Evolutionary conservation across 2,113 vertebrate species (phyloP), one percentile per base, ranked within the genome.

Genomic region (Perca schrenkii): DNA sequence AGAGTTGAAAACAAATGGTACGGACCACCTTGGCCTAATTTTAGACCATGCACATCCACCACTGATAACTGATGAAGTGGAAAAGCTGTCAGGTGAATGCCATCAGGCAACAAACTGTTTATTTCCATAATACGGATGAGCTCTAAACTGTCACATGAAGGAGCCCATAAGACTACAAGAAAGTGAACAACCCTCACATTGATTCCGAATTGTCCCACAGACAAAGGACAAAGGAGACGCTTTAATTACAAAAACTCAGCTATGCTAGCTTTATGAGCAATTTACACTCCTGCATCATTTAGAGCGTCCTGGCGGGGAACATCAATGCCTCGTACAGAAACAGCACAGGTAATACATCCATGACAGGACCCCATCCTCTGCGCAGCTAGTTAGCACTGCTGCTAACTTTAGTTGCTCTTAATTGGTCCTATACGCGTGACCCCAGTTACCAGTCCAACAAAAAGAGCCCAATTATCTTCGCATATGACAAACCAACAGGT

Each of bases 81-180:
- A 22, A n/a, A 43, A 19, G 14, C 17, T 47, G 52, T 65, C 50
- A 65, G 31, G 64, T 56, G 50, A 65, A 61, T 36, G 34, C 15
- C 60, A 31, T 4, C 4, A 3, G 10, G 3, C 14, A 28, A 54
- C 31, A 43, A 17, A 8, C 31, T 28, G 21, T 25, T 43, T 25
- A 15, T 56, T 49, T 58, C 52, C 1, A 47, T 4, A 2, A 21
- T 46, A 11, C 6, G 25, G 61, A 31, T 17, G 11, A 49, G 12
- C 58, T 22, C 19, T 52, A n/a, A 74, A 52, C 13, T 49, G 70
- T 62, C 71, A 82, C 74, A 47, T 0, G 75, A 46, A 61, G 70
- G 65, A 46, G 81, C 56, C 17, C 17, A 64, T 21, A 34, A 21
- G 1, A 34, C 31, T 14, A 21, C 58, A 62, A 25, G 3, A 79